Conservation (phyloP, 2,888 invertebrate genomes). For the Gymnosoma rotundatum region DNA sequence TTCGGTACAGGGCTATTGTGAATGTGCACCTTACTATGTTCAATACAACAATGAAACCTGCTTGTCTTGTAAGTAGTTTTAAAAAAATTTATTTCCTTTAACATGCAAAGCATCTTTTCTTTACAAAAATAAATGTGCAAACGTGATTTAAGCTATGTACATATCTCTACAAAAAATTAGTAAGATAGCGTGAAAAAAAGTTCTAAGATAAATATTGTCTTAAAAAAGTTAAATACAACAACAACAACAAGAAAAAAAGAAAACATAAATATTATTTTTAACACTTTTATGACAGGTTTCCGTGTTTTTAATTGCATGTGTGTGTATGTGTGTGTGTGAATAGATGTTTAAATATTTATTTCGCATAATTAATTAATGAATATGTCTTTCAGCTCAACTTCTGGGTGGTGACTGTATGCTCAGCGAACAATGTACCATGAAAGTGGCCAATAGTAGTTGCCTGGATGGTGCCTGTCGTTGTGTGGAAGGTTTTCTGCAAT, state of each 20-base stretch:
- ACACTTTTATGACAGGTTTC: constrained; percentile 67
- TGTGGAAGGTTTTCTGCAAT: constrained; percentile 92
- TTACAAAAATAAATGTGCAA: not conserved
- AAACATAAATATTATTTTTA: constrained; percentile 36
- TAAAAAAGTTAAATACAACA: not conserved
- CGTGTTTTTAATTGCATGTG: constrained; percentile 26
- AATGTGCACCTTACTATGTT: constrained; percentile 92
- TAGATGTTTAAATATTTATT: constrained; percentile 39
- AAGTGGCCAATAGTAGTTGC: constrained; percentile 94
- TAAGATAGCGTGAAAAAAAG: constrained; percentile 4
- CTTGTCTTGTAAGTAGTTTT: constrained; percentile 89
- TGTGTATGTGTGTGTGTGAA: not conserved
- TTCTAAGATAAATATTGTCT: constrained; percentile 24
- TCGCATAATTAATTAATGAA: constrained; percentile 56
- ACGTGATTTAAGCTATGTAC: constrained; percentile 12
- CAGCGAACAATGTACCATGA: constrained; percentile 92
- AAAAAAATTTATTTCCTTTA: not conserved
- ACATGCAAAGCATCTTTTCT: constrained; percentile 36
- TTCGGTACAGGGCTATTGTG: constrained; percentile 86
- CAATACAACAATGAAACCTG: constrained; percentile 90
- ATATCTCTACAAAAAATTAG: constrained; percentile 14
- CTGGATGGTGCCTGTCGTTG: constrained; percentile 92
- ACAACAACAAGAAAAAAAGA: not conserved
- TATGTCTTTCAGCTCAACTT: constrained; percentile 87
- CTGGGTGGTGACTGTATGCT: constrained; percentile 92